These are phyloP conservation scores for Sternotherus odoratus DNA, from an alignment of 2,797 vertebrate genomes.

Conservation along the genomic window DNA sequence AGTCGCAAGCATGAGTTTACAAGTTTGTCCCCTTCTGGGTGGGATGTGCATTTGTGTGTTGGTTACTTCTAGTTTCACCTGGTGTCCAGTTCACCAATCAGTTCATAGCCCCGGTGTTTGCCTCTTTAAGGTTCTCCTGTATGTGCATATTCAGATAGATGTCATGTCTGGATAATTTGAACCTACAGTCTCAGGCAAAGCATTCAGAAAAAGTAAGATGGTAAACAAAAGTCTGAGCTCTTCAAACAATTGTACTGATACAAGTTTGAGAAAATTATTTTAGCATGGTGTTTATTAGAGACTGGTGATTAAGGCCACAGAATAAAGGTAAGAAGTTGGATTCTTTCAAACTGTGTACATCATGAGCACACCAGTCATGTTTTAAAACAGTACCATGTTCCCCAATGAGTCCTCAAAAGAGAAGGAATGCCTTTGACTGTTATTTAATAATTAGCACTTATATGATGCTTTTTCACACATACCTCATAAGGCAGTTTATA, in stretches of 20 bases:
- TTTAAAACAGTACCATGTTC: not conserved
- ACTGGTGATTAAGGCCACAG: not conserved
- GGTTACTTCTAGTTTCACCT: no score
- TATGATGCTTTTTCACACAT: not conserved
- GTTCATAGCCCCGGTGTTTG: no score
- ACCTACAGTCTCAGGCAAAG: constrained; percentile 14
- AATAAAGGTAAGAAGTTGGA: not conserved
- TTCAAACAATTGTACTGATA: not conserved
- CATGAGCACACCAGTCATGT: not conserved
- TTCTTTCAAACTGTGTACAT: not conserved
- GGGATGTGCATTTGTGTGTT: no score
- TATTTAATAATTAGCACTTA: not conserved
- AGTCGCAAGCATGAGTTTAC: no score
- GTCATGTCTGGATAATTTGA: constrained; percentile 17
- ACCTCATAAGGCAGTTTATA: not conserved
- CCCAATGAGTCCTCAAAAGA: not conserved
- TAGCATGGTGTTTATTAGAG: constrained; percentile 18
- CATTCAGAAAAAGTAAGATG: constrained; percentile 35
- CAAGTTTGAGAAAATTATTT: constrained; percentile 23
- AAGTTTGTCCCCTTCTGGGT: no score
- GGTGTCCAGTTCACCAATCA: no score
- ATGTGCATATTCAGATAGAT: not conserved
- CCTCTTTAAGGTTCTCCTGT: no score
- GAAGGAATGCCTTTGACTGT: not conserved
- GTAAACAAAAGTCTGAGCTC: not conserved